Base-by-base conservation (phyloP, 2,888 invertebrate species). In the Hedya salicella region DNA sequence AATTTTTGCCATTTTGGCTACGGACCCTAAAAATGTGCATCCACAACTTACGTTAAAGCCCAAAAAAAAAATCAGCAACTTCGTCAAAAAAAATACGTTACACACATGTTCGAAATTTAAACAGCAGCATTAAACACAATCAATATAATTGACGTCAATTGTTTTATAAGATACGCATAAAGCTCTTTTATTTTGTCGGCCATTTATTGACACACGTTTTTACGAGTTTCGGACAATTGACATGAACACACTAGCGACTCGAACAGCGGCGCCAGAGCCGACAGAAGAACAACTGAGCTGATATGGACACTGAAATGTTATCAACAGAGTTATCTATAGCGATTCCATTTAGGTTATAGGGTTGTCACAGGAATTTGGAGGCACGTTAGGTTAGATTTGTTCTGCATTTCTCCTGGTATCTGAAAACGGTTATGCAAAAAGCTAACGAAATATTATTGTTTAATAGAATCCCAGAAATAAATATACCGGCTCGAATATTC, bases 241-340 rank as follows among this genome's bases (percentile, higher is more conserved):
- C 77, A 74, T 70, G 75, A 75, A 73, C 78, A 74, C 80, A 82
- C 81, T 78, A 73, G 44, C 57, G 44, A 42, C n/a, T 36, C 21
- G 30, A 9, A 9, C 36, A 36, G 9, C 2, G 36, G 36, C 36
- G 36, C 25, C n/a, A n/a, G n/a, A n/a, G n/a, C n/a, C n/a, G n/a
- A n/a, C n/a, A n/a, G n/a, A n/a, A n/a, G n/a, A n/a, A 6, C 25
- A 25, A 25, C 25, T 25, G 25, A 25, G 1, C 25, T 6, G 6
- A 25, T n/a, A 25, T 6, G 74, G 50, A 67, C 63, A 72, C 72
- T 73, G 62, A 75, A 77, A 75, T 73, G 75, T 76, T 75, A 76
- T 71, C 59, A 67, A 68, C 52, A 21, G 17, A 57, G 32, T 57
- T 57, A 57, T 46, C 57, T 19, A 19, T 14, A 17, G 44, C 42